These are phyloP conservation scores for Tychaedon coryphoeus DNA, from an alignment of 2,113 vertebrate genomes.

Conservation along the genomic window DNA sequence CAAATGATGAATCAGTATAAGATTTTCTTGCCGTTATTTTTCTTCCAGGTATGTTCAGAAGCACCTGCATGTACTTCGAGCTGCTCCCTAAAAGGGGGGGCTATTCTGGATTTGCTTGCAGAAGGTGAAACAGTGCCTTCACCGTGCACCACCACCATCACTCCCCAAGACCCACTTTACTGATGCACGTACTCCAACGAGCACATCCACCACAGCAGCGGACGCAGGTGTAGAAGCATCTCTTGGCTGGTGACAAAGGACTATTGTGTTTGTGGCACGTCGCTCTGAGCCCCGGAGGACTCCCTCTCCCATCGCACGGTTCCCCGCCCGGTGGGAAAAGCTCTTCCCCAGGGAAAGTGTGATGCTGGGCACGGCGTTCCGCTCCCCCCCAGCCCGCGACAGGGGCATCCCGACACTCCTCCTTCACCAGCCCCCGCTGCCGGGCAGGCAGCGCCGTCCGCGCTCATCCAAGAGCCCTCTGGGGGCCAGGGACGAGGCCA, in stretches of 20 bases:
- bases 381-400: too few relatives aligned
- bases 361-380: neutral
- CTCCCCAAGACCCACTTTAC: neutral
- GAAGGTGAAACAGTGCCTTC: neutral
- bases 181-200: neutral
- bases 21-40: neutral
- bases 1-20: neutral
- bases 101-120: neutral
- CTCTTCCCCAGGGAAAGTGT: neutral
- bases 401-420: neutral
- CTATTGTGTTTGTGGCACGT: neutral
- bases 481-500: too few relatives aligned
- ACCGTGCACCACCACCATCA: neutral
- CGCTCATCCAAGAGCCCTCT: neutral
- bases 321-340: neutral
- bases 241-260: neutral
- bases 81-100: neutral
- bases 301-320: neutral
- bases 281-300: neutral
- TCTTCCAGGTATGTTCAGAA: neutral
- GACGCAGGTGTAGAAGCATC: neutral
- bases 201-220: neutral
- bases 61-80: neutral
- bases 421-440: neutral
- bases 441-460: neutral